These are phyloP conservation scores for Pogoniulus pusillus DNA, from an alignment of 2,797 vertebrate species.

Conservation along the genomic window DNA sequence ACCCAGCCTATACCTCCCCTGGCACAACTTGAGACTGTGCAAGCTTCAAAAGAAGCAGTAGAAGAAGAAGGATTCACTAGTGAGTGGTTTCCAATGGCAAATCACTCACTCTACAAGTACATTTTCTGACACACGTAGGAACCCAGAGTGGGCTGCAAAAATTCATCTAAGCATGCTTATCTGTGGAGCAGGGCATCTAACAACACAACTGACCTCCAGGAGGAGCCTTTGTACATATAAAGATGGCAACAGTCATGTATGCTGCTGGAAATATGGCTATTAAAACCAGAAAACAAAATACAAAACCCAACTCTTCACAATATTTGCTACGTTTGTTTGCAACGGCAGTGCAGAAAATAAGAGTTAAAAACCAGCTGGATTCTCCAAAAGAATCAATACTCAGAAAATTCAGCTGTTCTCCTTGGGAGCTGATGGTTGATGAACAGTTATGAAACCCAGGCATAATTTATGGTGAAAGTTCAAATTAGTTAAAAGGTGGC, in stretches of 20 bases:
- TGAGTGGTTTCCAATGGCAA: background rate
- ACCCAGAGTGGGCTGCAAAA: background rate
- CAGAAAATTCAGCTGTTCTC: constrained; percentile 29
- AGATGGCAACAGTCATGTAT: background rate
- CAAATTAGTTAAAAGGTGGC: constrained; percentile 54
- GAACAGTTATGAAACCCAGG: constrained; percentile 45
- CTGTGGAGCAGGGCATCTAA: background rate
- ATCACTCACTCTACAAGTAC: no score
- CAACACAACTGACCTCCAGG: constrained; percentile 59
- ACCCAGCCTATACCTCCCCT: no score
- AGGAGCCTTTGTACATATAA: constrained; percentile 60
- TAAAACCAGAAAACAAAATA: background rate
- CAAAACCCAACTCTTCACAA: background rate
- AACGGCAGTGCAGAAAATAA: background rate
- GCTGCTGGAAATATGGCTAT: background rate
- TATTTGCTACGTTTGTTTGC: background rate
- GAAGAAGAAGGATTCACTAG: no score
- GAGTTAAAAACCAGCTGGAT: background rate
- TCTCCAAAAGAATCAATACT: background rate
- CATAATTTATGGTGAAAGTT: constrained; percentile 48
- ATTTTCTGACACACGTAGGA: background rate
- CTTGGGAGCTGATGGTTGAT: constrained; percentile 44
- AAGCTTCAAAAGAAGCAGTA: no score
- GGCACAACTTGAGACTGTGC: no score
- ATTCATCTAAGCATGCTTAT: background rate